These are phyloP conservation scores for Phylloscopus trochiloides DNA, from an alignment of 2,113 vertebrate species.

Conservation along the genomic window DNA sequence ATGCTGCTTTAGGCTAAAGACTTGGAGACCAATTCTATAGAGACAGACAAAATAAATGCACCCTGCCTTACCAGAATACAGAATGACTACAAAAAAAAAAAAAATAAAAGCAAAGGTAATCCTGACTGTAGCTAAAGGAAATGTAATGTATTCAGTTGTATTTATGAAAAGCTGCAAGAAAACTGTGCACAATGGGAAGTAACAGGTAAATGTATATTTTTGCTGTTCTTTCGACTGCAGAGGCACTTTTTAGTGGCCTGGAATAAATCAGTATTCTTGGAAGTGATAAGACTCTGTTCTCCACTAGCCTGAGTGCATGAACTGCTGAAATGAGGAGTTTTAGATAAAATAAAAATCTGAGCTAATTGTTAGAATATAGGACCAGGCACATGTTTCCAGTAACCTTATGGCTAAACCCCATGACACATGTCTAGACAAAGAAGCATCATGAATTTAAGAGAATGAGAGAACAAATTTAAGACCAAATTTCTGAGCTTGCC, in stretches of 20 bases:
- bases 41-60: not conserved
- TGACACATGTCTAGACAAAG: accelerated
- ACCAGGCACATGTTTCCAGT: not conserved
- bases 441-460: not conserved
- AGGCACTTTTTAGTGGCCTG: not conserved
- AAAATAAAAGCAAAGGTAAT: not conserved
- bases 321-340: not conserved
- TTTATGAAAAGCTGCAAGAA: not conserved
- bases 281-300: not conserved
- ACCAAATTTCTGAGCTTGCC: not conserved
- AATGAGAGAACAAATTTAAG: not conserved
- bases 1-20: not conserved
- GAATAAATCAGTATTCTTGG: not conserved
- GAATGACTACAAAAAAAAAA: not conserved
- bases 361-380: not conserved
- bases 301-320: not conserved
- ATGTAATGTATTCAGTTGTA: not conserved
- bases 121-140: not conserved
- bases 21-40: not conserved
- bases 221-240: not conserved
- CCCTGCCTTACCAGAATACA: not conserved
- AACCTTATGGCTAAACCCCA: not conserved
- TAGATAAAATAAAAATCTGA: not conserved
- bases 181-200: not conserved
- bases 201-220: not conserved